Evolutionary conservation across 2,888 invertebrate genomes (phyloP).

Genomic region (Cantharis rufa): DNA sequence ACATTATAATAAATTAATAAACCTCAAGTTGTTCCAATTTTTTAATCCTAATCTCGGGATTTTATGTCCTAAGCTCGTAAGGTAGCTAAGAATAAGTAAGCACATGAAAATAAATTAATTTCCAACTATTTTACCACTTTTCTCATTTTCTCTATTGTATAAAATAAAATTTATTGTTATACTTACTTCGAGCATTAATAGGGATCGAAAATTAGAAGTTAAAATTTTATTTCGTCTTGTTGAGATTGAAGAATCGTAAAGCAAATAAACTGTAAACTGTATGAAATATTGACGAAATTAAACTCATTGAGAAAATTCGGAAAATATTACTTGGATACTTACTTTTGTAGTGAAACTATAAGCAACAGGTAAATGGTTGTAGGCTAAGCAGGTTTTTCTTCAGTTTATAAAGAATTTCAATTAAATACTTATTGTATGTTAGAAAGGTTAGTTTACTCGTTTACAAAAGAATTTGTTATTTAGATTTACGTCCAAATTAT

Average conservation of each 20-base stretch:
- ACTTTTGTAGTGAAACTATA: neutral
- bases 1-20: neutral
- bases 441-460: too few relatives aligned
- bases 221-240: neutral
- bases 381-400: neutral
- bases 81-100: neutral
- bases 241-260: neutral
- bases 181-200: neutral
- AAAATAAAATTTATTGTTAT: neutral
- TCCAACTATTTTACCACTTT: neutral
- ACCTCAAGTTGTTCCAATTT: neutral
- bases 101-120: neutral
- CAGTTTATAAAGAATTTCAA: neutral
- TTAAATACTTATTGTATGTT: too few relatives aligned
- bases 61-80: too few relatives aligned
- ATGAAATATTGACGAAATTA: neutral
- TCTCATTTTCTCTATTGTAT: neutral
- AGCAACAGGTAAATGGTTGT: neutral
- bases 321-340: neutral
- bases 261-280: neutral
- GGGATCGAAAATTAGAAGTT: neutral
- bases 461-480: too few relatives aligned
- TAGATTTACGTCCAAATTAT: too few relatives aligned
- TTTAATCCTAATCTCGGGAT: neutral
- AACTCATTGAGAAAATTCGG: neutral